phyloP scores from a whole-genome alignment of 1,140 invertebrate species.

The Temnothorax curvispinosus region DNA sequence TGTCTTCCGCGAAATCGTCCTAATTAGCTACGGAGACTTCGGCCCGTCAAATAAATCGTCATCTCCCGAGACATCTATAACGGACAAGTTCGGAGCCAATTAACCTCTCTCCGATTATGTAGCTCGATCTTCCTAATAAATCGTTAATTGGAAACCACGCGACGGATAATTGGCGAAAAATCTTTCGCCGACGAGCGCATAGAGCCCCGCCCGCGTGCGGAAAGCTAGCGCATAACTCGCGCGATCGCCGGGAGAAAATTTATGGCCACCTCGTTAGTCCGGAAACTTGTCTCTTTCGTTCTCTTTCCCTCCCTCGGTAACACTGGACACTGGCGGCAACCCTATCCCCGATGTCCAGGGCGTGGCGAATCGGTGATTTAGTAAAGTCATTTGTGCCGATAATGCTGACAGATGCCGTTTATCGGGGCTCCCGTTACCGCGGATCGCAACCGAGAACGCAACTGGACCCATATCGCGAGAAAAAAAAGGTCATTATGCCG shows the following conservation, averaged over 20 bases:
- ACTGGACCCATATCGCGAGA: constrained; percentile 49
- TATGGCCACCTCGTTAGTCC: constrained; percentile 81
- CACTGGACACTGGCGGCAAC: constrained; percentile 82
- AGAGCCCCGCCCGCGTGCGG: constrained; percentile 10
- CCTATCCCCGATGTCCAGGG: constrained; percentile 83
- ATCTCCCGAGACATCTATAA: constrained; percentile 53
- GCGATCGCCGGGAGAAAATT: constrained; percentile 75
- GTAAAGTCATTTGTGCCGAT: constrained; percentile 84
- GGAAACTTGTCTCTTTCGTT: constrained; percentile 43
- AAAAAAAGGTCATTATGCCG: not conserved
- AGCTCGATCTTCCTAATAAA: constrained; percentile 65
- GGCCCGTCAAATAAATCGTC: constrained; percentile 62
- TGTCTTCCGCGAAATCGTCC: not conserved
- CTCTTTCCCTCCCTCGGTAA: constrained; percentile 56
- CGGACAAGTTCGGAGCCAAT: constrained; percentile 46
- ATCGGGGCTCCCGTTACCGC: constrained; percentile 75
- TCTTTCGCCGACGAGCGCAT: constrained; percentile 33
- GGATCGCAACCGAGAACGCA: constrained; percentile 34
- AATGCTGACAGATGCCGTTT: constrained; percentile 83
- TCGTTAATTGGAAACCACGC: constrained; percentile 73
- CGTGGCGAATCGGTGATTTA: constrained; percentile 85
- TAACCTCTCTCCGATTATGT: constrained; percentile 58
- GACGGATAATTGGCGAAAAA: constrained; percentile 69
- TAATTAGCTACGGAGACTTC: constrained; percentile 48
- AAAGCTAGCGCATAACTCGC: constrained; percentile 54